phyloP scores from a whole-genome alignment of 2,888 invertebrate species.

The Lumbricus terrestris region DNA sequence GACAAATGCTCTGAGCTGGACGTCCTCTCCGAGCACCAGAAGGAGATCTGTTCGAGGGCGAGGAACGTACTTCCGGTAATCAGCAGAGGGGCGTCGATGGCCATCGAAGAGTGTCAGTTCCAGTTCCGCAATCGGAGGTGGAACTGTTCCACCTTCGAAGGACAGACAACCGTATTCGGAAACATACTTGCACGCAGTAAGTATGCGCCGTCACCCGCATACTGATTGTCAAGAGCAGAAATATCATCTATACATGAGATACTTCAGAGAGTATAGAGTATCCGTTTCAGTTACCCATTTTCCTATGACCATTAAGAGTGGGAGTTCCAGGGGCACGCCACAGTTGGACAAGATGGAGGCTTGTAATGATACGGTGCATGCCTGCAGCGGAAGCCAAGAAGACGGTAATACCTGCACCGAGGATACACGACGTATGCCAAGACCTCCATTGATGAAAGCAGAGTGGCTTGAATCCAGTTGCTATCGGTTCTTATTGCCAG shows the following conservation, averaged over 20 bases:
- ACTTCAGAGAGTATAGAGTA: too few species aligned
- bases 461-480: too few species aligned
- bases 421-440: too few species aligned
- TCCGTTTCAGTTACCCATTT: too few species aligned
- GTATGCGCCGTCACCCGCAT: constrained; percentile 50
- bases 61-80: constrained; percentile 70
- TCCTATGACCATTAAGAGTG: too few species aligned
- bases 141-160: constrained; percentile 84
- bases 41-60: constrained; percentile 71
- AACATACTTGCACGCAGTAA: constrained; percentile 80
- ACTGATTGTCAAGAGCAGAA: neutral
- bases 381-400: too few species aligned
- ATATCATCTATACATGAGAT: neutral
- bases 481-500: too few species aligned
- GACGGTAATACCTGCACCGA: too few species aligned
- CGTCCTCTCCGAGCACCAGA: constrained; percentile 72
- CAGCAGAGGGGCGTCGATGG: constrained; percentile 74
- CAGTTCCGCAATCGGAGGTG: constrained; percentile 83
- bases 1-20: constrained; percentile 68
- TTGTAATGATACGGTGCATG: too few species aligned
- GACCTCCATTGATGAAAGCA: too few species aligned
- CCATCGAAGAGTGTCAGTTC: constrained; percentile 83
- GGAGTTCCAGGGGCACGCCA: too few species aligned
- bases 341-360: too few species aligned
- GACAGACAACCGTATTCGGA: constrained; percentile 74